A percentile compares a stretch with the other conserved stretches of the same genome.
These are phyloP conservation scores for Falco cherrug DNA, from an alignment of 2,797 vertebrate species.

Conservation along the genomic window DNA sequence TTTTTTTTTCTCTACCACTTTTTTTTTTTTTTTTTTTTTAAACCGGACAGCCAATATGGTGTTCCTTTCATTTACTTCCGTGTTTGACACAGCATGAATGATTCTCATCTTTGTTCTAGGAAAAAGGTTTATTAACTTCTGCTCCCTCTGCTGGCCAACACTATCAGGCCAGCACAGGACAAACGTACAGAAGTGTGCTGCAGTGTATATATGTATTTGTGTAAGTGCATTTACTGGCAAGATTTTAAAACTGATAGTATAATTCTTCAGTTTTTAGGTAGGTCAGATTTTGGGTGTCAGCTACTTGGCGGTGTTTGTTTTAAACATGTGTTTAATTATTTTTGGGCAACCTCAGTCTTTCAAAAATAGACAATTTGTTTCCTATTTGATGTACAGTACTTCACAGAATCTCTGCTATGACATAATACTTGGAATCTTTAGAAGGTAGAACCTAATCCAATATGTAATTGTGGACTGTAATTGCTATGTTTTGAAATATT, in stretches of 20 bases:
- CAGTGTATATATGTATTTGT: neutral
- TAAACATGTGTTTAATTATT: constrained; percentile 59
- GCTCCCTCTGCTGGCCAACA: constrained; percentile 63
- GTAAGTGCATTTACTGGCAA: neutral
- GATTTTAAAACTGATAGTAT: neutral
- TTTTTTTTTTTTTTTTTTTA: neutral
- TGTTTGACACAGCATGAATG: neutral
- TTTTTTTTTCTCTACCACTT: neutral
- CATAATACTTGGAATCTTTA: constrained; percentile 63
- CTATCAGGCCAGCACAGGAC: neutral
- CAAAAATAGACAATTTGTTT: constrained; percentile 67
- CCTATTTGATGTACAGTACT: constrained; percentile 56
- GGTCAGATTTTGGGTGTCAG: constrained; percentile 54
- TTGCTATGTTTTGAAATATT: constrained; percentile 30
- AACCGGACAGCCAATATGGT: neutral
- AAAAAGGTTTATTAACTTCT: constrained; percentile 13
- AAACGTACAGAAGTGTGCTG: neutral
- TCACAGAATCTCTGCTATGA: constrained; percentile 59
- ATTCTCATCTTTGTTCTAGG: neutral
- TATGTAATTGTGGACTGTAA: constrained; percentile 28
- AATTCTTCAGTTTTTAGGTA: constrained; percentile 9
- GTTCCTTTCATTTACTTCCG: neutral
- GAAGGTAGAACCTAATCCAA: constrained; percentile 29
- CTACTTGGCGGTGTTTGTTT: constrained; percentile 44
- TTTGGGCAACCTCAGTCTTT: constrained; percentile 42